Evolutionary conservation across 2,888 invertebrate genomes (phyloP), one percentile per base, ranked within the genome.

Genomic region (Isoperla grammatica): DNA sequence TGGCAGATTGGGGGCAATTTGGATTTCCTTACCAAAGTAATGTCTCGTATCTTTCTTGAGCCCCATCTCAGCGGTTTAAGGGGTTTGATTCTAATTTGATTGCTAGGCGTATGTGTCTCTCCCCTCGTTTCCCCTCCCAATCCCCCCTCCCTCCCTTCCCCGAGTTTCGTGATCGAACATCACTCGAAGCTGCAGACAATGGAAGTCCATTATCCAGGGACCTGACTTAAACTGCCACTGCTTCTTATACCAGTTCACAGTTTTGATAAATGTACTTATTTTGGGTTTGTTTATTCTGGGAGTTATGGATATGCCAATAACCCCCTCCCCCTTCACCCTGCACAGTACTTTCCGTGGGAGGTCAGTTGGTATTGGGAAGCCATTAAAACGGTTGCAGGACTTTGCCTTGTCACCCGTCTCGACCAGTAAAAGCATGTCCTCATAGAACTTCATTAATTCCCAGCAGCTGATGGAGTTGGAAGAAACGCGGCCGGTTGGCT

Each of bases 371-470:
- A 53, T 53, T 37, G 53, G 53, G 53, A 53, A 39, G 20, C 53
- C 53, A 53, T 53, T 53, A 53, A 53, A 53, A 3, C 19, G 15
- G 45, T 13, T n/a, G 53, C 15, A 8, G 19, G 39, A 2, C 17
- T 35, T 8, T 29, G 29, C 56, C 37, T 11, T 46, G 59, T 59
- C 56, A 42, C 29, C 43, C 56, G 59, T 55, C 45, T 45, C 29
- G 11, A 22, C 13, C 60, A 60, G 60, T 60, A 60, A 60, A 60
- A 60, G 60, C 60, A 56, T 60, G 60, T 60, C 59, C 22, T n/a
- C 37, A 39, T 53, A 17, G 53, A 20, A 57, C 56, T 60, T 60
- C 60, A 60, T 60, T 60, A 60, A 60, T 60, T 60, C 56, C 56
- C 60, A 19, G 49, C 53, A 53, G 49, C 49, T 50, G 42, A 29